These are phyloP conservation scores for Lapara coniferarum DNA, from an alignment of 2,888 invertebrate genomes.

Conservation along the genomic window DNA sequence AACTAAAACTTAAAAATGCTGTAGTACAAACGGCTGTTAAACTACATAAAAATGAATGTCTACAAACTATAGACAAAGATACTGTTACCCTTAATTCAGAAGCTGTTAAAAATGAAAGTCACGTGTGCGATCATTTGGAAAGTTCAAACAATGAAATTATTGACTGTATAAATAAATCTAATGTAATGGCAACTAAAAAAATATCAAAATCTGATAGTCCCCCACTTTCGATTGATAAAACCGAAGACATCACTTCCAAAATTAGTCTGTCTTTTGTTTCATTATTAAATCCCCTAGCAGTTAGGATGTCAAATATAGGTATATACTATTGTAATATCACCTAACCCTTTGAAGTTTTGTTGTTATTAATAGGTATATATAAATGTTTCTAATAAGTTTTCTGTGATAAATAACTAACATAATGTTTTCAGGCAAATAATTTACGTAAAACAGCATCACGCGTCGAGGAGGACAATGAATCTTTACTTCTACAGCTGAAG, in stretches of 20 bases:
- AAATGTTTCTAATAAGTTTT: slow-evolving; percentile 29
- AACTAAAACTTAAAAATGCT: slow-evolving; percentile 58
- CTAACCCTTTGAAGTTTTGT: slow-evolving; percentile 49
- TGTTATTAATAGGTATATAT: slow-evolving; percentile 40
- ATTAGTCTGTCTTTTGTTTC: slow-evolving; percentile 72
- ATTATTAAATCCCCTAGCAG: slow-evolving; percentile 76
- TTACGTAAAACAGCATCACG: slow-evolving; percentile 95
- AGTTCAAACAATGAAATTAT: background rate
- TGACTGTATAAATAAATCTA: background rate
- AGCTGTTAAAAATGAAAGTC: slow-evolving; percentile 47
- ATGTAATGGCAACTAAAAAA: slow-evolving; percentile 36
- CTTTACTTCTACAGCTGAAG: slow-evolving; percentile 96
- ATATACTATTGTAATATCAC: slow-evolving; percentile 53
- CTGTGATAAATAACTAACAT: slow-evolving; percentile 63
- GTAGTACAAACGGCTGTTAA: slow-evolving; percentile 60
- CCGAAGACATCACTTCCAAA: slow-evolving; percentile 51
- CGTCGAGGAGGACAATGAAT: slow-evolving; percentile 98
- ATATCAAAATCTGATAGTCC: slow-evolving; percentile 75
- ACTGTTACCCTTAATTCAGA: slow-evolving; percentile 52
- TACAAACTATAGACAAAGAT: slow-evolving; percentile 48
- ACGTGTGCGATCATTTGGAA: background rate
- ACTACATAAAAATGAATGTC: slow-evolving; percentile 51
- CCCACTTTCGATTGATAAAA: slow-evolving; percentile 70
- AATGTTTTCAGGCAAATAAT: slow-evolving; percentile 90
- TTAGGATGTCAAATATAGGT: slow-evolving; percentile 80